Evolutionary conservation across 2,113 vertebrate genomes (phyloP).

Genomic region (Callipepla californica): DNA sequence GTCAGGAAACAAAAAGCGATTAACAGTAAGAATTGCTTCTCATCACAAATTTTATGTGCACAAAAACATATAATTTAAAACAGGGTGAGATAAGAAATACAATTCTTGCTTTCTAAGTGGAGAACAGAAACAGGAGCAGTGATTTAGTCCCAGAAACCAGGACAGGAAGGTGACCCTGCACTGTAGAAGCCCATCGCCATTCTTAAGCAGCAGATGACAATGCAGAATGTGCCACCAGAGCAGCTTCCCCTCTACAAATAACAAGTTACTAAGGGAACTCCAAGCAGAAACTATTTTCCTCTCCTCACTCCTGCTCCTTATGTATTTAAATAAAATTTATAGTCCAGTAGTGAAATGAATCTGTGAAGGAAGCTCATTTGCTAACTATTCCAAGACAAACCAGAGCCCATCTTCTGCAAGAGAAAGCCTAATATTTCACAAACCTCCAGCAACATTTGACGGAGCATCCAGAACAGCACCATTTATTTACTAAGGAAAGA

Average conservation of each 20-base stretch:
- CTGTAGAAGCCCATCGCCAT: neutral
- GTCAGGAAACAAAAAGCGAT: neutral
- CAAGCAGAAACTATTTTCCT: neutral
- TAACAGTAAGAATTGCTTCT: neutral
- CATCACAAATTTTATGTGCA: neutral
- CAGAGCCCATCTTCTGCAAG: neutral
- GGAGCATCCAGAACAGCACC: neutral
- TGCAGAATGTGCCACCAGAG: neutral
- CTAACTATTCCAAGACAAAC: neutral
- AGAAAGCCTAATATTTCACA: neutral
- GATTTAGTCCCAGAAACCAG: neutral
- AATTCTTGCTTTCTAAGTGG: neutral
- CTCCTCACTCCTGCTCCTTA: neutral
- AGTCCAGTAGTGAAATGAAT: neutral
- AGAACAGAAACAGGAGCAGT: neutral
- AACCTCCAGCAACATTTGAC: neutral
- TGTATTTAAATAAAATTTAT: neutral
- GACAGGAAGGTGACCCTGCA: neutral
- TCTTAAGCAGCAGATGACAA: neutral
- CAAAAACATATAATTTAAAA: neutral
- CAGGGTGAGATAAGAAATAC: neutral
- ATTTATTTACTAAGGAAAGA: neutral
- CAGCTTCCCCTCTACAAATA: neutral
- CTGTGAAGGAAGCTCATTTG: neutral
- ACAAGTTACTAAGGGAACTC: neutral